Conservation (phyloP, 1,140 invertebrate genomes). For the Caenorhabditis latens region DNA sequence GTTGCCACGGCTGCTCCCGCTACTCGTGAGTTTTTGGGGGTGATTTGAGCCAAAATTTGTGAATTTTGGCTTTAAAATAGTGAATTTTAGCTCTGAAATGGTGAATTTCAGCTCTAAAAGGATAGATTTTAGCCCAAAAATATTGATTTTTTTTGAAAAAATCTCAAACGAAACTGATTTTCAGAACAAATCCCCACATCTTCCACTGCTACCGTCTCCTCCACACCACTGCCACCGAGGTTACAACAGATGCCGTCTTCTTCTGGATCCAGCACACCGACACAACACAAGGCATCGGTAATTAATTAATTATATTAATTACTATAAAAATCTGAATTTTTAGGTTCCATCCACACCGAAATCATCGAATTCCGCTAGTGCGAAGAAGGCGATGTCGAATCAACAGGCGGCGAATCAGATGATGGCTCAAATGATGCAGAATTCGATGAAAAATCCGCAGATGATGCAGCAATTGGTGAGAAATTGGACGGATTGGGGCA, state of each 20-base stretch:
- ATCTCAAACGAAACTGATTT: neutral
- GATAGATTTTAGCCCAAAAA: neutral
- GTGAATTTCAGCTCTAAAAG: neutral
- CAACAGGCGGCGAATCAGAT: neutral
- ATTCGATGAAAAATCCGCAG: neutral
- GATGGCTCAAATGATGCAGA: neutral
- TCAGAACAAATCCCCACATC: slow-evolving; percentile 10
- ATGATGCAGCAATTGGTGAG: slow-evolving; percentile 18
- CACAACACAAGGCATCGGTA: neutral
- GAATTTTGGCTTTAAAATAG: neutral
- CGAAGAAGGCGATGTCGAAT: neutral
- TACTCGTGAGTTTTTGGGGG: slow-evolving; percentile 9
- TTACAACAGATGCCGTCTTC: neutral
- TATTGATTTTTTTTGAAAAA: neutral
- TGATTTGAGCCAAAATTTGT: neutral
- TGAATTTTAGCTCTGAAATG: neutral
- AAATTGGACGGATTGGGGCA: neutral
- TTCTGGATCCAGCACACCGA: slow-evolving; percentile 24
- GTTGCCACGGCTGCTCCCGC: neutral
- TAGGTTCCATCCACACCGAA: slow-evolving; percentile 5
- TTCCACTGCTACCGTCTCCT: slow-evolving; percentile 4
- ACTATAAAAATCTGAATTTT: neutral
- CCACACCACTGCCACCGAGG: neutral
- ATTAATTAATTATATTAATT: neutral
- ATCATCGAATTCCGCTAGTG: neutral